These are phyloP conservation scores for Festucalex cinctus DNA, from an alignment of 2,113 vertebrate genomes.

Conservation along the genomic window DNA sequence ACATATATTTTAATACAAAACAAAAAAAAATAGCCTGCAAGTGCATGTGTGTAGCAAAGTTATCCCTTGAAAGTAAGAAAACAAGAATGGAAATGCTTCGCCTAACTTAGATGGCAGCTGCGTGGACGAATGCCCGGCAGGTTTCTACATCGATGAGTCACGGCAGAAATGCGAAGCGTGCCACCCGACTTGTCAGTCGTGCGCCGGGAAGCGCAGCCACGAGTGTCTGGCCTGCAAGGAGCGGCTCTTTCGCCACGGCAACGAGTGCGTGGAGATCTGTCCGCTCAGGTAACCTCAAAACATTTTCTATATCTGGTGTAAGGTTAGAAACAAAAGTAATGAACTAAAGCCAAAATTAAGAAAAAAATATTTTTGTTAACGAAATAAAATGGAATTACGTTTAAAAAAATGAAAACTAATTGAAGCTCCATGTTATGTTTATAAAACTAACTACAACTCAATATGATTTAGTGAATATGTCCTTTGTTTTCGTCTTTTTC, in stretches of 20 bases:
- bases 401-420: too few relatives aligned
- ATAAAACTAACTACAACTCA: too few relatives aligned
- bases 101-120: constrained; percentile 79
- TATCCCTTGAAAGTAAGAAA: background rate
- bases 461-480: too few relatives aligned
- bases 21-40: background rate
- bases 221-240: constrained; percentile 81
- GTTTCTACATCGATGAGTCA: constrained; percentile 70
- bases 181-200: constrained; percentile 78
- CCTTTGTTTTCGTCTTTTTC: too few relatives aligned
- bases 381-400: too few relatives aligned
- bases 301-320: too few relatives aligned
- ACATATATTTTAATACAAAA: background rate
- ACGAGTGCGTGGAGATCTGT: constrained; percentile 80
- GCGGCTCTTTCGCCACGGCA: constrained; percentile 76
- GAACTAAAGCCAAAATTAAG: too few relatives aligned
- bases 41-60: background rate
- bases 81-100: background rate
- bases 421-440: too few relatives aligned
- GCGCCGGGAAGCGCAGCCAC: constrained; percentile 75
- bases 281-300: constrained; percentile 74
- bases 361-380: too few relatives aligned
- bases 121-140: constrained; percentile 75
- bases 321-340: too few relatives aligned
- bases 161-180: constrained; percentile 74